These are phyloP conservation scores for Mongoloraphidia duomilia DNA, from an alignment of 2,888 invertebrate genomes.

Conservation along the genomic window DNA sequence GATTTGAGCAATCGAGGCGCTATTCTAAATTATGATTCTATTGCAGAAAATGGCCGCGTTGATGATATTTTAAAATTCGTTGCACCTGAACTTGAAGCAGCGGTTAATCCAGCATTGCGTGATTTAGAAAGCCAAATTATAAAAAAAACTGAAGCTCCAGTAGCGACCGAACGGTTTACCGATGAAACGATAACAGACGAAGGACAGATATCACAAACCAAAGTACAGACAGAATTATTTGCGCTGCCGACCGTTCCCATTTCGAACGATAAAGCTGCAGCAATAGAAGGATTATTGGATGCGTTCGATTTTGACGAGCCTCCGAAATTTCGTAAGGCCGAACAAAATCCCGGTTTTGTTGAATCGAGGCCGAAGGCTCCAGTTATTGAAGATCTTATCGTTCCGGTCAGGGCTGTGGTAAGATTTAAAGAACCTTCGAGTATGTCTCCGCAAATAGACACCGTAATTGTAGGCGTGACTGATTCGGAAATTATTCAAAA, in stretches of 20 bases:
- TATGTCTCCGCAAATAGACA: not conserved
- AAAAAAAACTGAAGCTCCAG: constrained; percentile 3
- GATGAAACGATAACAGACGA: not conserved
- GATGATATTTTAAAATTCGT: constrained; percentile 28
- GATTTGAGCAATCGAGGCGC: constrained; percentile 8
- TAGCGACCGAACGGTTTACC: not conserved
- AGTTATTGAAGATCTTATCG: constrained; percentile 1
- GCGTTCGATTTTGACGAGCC: constrained; percentile 25
- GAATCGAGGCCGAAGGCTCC: not conserved
- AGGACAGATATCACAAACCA: constrained; percentile 8
- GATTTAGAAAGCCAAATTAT: constrained; percentile 25
- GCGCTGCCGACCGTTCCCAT: constrained; percentile 12
- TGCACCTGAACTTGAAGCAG: constrained; percentile 21
- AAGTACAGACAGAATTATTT: constrained; percentile 7
- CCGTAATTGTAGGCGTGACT: not conserved
- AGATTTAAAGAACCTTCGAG: not conserved
- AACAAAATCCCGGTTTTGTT: not conserved
- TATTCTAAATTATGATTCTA: constrained; percentile 20
- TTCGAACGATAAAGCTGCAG: constrained; percentile 29
- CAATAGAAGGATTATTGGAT: constrained; percentile 32
- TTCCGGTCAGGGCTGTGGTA: constrained; percentile 3
- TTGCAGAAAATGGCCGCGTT: constrained; percentile 25
- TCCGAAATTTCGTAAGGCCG: constrained; percentile 1
- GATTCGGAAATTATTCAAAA: constrained; percentile 3
- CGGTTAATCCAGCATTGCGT: constrained; percentile 19